Evolutionary conservation across 2,888 invertebrate genomes (phyloP).

Genomic region (Lepetodrilus schrolli): DNA sequence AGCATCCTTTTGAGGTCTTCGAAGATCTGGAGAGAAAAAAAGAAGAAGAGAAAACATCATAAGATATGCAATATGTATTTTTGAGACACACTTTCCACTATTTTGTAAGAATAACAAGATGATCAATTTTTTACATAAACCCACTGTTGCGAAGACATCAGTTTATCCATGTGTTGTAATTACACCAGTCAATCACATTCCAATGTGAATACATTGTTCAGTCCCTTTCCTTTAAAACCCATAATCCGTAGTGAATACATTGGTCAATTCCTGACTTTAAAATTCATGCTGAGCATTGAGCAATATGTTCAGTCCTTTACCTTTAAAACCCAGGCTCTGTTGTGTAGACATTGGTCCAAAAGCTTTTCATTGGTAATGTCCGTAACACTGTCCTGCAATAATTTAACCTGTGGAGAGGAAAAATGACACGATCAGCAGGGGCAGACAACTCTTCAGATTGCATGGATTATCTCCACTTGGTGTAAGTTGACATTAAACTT

Average conservation of each 20-base stretch:
- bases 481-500: not conserved
- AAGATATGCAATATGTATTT: too few relatives aligned
- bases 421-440: not conserved
- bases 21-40: not conserved
- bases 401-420: slow-evolving; percentile 53
- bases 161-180: too few relatives aligned
- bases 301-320: slow-evolving; percentile 44
- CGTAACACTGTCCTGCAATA: slow-evolving; percentile 59
- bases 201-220: not conserved
- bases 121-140: too few relatives aligned
- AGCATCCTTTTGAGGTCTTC: slow-evolving; percentile 56
- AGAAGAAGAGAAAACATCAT: too few relatives aligned
- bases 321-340: slow-evolving; percentile 71
- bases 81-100: too few relatives aligned
- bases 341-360: slow-evolving; percentile 71
- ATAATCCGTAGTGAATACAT: too few relatives aligned
- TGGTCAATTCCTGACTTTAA: too few relatives aligned
- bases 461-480: not conserved
- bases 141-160: too few relatives aligned
- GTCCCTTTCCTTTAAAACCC: too few relatives aligned
- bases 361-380: slow-evolving; percentile 62
- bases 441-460: not conserved
- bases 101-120: too few relatives aligned
- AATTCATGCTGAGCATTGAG: not conserved
- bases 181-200: not conserved